Conservation (phyloP, 2,797 vertebrate genomes). For the Moxostoma hubbsi region DNA sequence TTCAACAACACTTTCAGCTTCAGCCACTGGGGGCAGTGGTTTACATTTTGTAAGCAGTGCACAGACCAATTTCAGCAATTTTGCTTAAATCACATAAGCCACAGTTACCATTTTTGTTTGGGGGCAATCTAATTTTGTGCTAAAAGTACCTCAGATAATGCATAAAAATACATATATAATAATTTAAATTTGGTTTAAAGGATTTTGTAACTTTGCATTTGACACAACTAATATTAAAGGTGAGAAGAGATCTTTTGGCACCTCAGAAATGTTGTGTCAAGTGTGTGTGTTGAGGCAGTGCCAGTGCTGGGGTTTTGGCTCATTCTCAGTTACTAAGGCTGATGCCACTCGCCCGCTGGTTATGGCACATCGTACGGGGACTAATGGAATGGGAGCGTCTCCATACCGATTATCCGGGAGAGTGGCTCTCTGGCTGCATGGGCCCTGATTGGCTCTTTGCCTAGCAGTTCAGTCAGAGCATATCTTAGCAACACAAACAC, state of each 20-base stretch:
- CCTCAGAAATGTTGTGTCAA: not conserved
- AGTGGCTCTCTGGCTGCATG: conserved; percentile 48
- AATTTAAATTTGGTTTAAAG: not conserved
- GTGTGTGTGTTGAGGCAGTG: conserved; percentile 30
- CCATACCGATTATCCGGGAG: conserved; percentile 58
- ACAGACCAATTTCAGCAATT: no score
- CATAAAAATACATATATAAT: not conserved
- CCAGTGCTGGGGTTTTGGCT: conserved; percentile 38
- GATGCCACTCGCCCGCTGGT: conserved; percentile 46
- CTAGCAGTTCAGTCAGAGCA: conserved; percentile 53
- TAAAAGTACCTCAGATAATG: not conserved
- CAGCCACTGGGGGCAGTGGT: no score
- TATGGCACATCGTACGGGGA: conserved; percentile 40
- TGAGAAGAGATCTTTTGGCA: conserved; percentile 13
- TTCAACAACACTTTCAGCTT: no score
- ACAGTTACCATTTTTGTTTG: not conserved
- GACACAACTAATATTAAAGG: not conserved
- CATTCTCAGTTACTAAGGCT: conserved; percentile 8
- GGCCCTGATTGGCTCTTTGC: conserved; percentile 50
- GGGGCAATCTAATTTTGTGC: not conserved
- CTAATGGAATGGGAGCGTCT: conserved; percentile 55
- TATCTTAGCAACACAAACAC: conserved; percentile 38
- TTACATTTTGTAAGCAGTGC: no score
- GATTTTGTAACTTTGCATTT: not conserved
- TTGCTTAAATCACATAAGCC: no score